These are phyloP conservation scores for Conopomorpha cramerella DNA, from an alignment of 1,140 invertebrate species.

Conservation along the genomic window DNA sequence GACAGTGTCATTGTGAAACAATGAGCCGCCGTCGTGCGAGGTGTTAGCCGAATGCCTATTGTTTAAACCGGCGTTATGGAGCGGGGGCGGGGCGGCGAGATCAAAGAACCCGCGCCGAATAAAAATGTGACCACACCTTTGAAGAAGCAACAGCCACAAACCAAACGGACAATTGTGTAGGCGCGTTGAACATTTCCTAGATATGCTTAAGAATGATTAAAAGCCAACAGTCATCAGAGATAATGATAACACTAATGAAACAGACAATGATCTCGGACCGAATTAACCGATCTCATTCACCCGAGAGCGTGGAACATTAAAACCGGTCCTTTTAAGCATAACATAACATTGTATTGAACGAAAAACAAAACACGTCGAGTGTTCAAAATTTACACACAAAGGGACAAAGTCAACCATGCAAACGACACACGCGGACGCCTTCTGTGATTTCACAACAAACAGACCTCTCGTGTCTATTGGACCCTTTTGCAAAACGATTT, in stretches of 20 bases:
- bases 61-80: slow-evolving; percentile 12
- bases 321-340: too few species aligned
- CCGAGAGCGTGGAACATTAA: too few species aligned
- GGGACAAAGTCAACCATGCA: slow-evolving; percentile 11
- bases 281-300: too few species aligned
- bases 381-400: slow-evolving; percentile 11
- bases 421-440: slow-evolving; percentile 15
- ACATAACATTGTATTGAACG: neutral
- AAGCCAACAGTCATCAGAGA: too few species aligned
- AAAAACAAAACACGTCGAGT: neutral
- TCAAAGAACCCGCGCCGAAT: slow-evolving; percentile 16
- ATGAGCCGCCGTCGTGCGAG: slow-evolving; percentile 12
- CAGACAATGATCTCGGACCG: too few species aligned
- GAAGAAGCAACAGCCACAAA: too few species aligned
- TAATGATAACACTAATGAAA: too few species aligned
- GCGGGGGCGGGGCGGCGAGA: slow-evolving; percentile 14
- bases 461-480: slow-evolving; percentile 7
- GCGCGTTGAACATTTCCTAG: too few species aligned
- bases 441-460: slow-evolving; percentile 12
- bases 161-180: too few species aligned
- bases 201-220: too few species aligned
- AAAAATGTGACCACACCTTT: slow-evolving; percentile 19
- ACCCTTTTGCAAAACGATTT: slow-evolving; percentile 42
- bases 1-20: slow-evolving; percentile 5
- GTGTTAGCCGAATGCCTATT: slow-evolving; percentile 19